Conservation (phyloP, 2,888 invertebrate species). For the Pardosa pseudoannulata region DNA sequence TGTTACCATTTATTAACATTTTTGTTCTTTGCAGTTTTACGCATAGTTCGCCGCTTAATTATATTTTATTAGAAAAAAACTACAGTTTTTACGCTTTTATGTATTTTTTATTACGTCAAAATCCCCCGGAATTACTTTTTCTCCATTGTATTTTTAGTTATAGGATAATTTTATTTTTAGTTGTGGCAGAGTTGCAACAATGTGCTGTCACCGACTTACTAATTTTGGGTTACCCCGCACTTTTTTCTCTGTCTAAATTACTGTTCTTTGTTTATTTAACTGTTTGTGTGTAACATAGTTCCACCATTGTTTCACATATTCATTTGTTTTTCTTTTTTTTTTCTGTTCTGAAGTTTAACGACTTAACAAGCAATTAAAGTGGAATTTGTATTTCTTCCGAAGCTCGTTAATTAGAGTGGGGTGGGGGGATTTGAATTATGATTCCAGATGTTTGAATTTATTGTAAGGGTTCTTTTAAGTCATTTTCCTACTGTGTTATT, state of each 20-base stretch:
- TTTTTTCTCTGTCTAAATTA: not conserved
- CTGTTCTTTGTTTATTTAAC: not conserved
- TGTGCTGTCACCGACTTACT: not conserved
- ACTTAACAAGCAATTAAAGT: not conserved
- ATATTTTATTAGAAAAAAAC: too few species aligned
- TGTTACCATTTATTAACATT: too few species aligned
- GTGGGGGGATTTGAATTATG: too few species aligned
- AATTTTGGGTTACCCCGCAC: not conserved
- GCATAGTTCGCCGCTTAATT: too few species aligned
- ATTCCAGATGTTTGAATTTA: too few species aligned
- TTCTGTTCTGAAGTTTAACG: not conserved
- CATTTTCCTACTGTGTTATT: too few species aligned
- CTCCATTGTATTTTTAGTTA: slow-evolving; percentile 28
- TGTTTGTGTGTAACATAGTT: not conserved
- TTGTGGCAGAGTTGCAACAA: slow-evolving; percentile 26
- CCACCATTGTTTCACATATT: not conserved
- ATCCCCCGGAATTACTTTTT: not conserved
- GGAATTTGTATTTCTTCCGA: too few species aligned
- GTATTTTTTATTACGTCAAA: too few species aligned
- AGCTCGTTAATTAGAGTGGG: too few species aligned
- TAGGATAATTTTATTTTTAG: slow-evolving; percentile 33
- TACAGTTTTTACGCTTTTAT: too few species aligned
- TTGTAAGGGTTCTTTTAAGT: too few species aligned
- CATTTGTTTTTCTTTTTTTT: not conserved
- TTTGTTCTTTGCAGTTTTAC: too few species aligned